Base-by-base conservation (phyloP, 2,888 invertebrate species). In the Carterocephalus palaemon region DNA sequence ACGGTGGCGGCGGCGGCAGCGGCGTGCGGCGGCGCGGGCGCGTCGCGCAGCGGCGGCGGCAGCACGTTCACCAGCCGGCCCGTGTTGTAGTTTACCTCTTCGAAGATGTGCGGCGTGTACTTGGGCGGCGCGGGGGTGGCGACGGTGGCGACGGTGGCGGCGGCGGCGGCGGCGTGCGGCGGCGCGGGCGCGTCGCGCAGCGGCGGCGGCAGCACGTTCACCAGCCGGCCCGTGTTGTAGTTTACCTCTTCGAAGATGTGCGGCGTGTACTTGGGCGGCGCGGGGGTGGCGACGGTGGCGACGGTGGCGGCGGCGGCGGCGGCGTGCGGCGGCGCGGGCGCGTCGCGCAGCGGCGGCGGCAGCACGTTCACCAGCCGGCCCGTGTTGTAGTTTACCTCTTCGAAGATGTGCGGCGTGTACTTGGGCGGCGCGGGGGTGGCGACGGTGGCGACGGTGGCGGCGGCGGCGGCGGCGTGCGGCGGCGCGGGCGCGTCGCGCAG, bases 51-150 rank as follows among this genome's bases (percentile, higher is more conserved):
- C 4, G 91, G 80, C 6, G 92, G 91, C 8, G 95, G 94, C 52
- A 94, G 78, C 37, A 91, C 87, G 75, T 93, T 94, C 6, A 93
- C 92, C 37, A 93, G 84, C 46, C 95, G 90, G 38, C 96, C 96
- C 10, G 95, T 95, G 87, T 96, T 96, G 83, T 97, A 97, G 87
- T 97, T 97, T 75, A 96, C 96, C 79, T 97, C 97, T n/a, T n/a
- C n/a, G n/a, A n/a, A n/a, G n/a, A n/a, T n/a, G n/a, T n/a, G n/a
- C 19, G 97, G 87, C 1, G 97, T 97, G 77, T 94, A 96, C 69
- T 95, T 95, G 64, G 93, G 92, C 22, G 95, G 95, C 74, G 17
- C 84, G 70, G 24, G 53, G 17, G 36, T 48, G 53, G 58, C 49
- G 76, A 24, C n/a, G n/a, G n/a, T n/a, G 26, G 67, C 55, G 16